Base-by-base conservation (phyloP, 2,888 invertebrate species). In the Tolmerus cingulatus region DNA sequence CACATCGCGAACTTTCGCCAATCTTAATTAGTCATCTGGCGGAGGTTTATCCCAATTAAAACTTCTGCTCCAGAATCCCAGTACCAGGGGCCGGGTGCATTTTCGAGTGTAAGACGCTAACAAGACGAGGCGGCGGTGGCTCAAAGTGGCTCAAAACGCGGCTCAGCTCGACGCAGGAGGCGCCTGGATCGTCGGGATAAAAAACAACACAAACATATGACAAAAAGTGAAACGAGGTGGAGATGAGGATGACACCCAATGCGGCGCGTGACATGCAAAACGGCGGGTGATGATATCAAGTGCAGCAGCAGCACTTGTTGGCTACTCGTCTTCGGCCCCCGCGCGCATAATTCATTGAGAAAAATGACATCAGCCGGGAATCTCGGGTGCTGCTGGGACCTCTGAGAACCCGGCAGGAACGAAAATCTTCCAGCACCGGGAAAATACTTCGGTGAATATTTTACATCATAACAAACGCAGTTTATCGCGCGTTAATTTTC, bases 401-500 rank as follows among this genome's bases (percentile, higher is more conserved):
- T 34, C n/a, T 34, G 34, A n/a, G 37, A n/a, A n/a, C 3, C 27
- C 37, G 19, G 76, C n/a, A 76, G 37, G 34, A 9, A 43, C n/a
- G 81, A 81, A 51, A 55, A 37, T 79, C 55, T 55, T 37, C 30
- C 23, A 79, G 23, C 79, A 0, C 43, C 51, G 16, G 79, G 43
- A 79, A 79, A 79, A 43, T 79, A 23, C 23, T 79, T 79, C 27
- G 40, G 43, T 19, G 27, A 46, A 81, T 46, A 51, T 51, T 81
- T 51, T 51, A 81, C 55, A 81, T 81, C 81, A 81, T 81, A 81
- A 81, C 81, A 81, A 81, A 51, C 23, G 34, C 81, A 81, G 46
- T 81, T 81, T 81, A 81, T 81, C 51, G 51, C 81, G 55, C 81
- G 46, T 81, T 81, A 81, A 81, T 81, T 81, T 81, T 81, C 55